Evolutionary conservation across 1,140 invertebrate species (phyloP).

Genomic region (Saccostrea glomerata): DNA sequence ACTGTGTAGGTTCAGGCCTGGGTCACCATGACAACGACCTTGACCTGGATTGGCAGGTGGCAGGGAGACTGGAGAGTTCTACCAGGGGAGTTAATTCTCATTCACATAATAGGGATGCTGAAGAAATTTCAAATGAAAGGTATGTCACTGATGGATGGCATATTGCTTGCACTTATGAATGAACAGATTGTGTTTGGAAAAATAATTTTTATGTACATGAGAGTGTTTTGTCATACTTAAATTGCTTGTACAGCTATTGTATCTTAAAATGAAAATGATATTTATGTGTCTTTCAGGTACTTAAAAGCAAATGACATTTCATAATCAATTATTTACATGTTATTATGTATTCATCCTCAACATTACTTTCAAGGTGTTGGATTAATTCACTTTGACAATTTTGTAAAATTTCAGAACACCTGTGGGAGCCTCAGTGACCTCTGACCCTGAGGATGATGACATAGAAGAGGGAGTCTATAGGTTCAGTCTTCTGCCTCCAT

Average conservation of each 20-base stretch:
- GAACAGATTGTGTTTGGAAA: too few relatives aligned
- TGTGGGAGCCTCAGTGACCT: background rate
- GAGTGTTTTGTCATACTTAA: too few relatives aligned
- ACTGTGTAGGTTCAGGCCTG: constrained; percentile 46
- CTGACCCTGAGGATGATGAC: background rate
- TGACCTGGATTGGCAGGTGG: constrained; percentile 11
- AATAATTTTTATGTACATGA: too few relatives aligned
- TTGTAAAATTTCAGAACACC: background rate
- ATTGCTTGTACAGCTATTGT: too few relatives aligned
- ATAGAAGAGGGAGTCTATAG: constrained; percentile 41
- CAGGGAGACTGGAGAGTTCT: background rate
- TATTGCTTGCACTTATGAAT: too few relatives aligned
- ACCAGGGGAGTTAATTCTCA: background rate
- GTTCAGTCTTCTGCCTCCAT: constrained; percentile 38
- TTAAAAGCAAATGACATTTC: too few relatives aligned
- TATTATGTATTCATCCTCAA: too few relatives aligned
- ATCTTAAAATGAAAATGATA: too few relatives aligned
- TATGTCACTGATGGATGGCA: background rate
- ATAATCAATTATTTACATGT: too few relatives aligned
- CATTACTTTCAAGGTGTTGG: too few relatives aligned
- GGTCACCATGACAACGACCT: constrained; percentile 1
- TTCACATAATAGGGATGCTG: background rate
- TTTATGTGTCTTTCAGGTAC: too few relatives aligned
- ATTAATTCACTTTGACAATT: too few relatives aligned
- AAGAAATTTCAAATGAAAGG: background rate